Conservation (phyloP, 2,113 vertebrate genomes). For the Psophia crepitans region DNA sequence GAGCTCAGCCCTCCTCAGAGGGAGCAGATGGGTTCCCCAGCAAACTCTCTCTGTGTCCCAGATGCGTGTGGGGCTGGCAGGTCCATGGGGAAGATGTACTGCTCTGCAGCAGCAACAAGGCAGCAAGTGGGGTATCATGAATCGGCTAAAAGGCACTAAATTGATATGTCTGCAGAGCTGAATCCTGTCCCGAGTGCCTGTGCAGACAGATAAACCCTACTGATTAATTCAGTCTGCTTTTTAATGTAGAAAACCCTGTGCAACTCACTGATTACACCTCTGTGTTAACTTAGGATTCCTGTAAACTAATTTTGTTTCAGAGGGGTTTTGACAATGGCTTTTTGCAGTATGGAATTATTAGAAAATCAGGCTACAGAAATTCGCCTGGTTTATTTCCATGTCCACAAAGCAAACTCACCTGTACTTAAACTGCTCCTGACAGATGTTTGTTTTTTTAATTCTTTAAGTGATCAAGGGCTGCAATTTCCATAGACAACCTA, state of each 20-base stretch:
- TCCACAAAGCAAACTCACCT: background rate
- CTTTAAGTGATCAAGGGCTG: background rate
- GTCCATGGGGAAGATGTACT: background rate
- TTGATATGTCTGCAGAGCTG: background rate
- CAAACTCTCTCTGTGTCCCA: background rate
- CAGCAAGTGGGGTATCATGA: accelerated
- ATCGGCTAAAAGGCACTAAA: background rate
- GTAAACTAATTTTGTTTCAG: background rate
- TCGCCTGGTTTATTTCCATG: background rate
- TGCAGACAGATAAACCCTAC: background rate
- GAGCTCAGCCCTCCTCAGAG: no score
- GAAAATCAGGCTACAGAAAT: background rate
- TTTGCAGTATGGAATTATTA: background rate
- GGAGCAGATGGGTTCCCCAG: background rate
- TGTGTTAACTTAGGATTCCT: background rate
- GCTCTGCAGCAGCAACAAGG: background rate
- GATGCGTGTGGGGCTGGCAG: background rate
- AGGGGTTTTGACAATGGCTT: background rate
- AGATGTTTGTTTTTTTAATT: background rate
- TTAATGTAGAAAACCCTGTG: background rate
- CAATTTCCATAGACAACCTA: background rate
- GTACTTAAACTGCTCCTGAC: background rate
- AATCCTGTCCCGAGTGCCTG: background rate
- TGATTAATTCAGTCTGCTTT: background rate
- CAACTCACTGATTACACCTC: background rate